Evolutionary conservation across 2,113 vertebrate genomes (phyloP), one percentile per base, ranked within the genome.

Genomic region (Indicator indicator): DNA sequence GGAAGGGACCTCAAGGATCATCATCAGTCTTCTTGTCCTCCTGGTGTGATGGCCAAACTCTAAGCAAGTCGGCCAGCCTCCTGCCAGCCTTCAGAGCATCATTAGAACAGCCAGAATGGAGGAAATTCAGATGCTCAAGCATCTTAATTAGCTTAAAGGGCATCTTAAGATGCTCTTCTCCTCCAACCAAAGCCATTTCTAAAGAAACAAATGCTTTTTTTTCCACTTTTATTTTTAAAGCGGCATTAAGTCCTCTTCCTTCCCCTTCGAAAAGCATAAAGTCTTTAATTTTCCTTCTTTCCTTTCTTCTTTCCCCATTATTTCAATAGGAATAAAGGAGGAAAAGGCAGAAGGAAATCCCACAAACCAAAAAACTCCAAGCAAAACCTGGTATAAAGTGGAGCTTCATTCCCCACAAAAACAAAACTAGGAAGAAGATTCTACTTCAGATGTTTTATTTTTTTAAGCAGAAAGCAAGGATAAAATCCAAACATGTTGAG

Each of bases 91-190:
- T 40, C 36, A 36, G 36, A 36, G 67, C 6, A 21, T 15, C 4
- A 24, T 13, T 13, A 62, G 54, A 14, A 18, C n/a, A 72, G 23
- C 16, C n/a, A 28, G 12, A 72, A 44, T 0, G 0, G 18, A 30
- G 11, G 10, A 50, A 64, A 75, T 54, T 28, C n/a, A 60, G 40
- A 11, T 42, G 40, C 40, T 42, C 40, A 42, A 42, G 40, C 40
- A 42, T 42, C 40, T 42, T 42, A 11, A 42, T 42, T 42, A 42
- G 40, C 40, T 42, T 42, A 42, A 42, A 42, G 40, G 10, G 40
- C 40, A 11, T 11, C 26, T 42, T 36, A 50, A 74, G 11, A 50
- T 50, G 12, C 15, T 44, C 18, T 52, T 84, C 18, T 62, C 26
- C 54, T 40, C 30, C 79, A 74, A 44, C 5, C 6, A 72, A 63